Conservation (phyloP, 2,797 vertebrate species). For the Halcyon leucocephala region DNA sequence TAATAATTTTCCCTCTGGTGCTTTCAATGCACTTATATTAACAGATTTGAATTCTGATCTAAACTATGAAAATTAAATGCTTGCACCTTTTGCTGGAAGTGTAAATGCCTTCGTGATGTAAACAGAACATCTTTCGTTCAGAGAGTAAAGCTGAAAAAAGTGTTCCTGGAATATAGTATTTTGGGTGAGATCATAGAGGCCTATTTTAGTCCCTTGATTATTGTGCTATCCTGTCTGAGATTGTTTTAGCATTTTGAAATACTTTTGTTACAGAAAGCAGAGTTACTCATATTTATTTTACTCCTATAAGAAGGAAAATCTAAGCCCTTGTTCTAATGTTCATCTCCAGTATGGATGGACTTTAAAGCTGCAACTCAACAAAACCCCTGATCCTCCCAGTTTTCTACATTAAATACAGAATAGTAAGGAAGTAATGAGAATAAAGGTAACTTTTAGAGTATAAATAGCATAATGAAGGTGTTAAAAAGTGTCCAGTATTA, state of each 20-base stretch:
- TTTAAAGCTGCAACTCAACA: neutral
- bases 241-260: neutral
- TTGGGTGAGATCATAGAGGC: neutral
- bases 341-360: neutral
- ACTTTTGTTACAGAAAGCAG: neutral
- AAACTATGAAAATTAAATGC: neutral
- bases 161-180: neutral
- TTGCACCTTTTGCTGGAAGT: neutral
- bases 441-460: neutral
- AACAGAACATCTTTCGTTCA: neutral
- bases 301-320: neutral
- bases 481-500: neutral
- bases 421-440: neutral
- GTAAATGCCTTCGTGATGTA: neutral
- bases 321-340: neutral
- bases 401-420: neutral
- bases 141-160: neutral
- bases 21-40: neutral
- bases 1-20: neutral
- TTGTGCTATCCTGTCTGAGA: neutral
- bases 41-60: neutral
- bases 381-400: rapidly evolving
- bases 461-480: neutral
- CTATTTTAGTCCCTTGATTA: neutral
- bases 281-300: neutral